These are phyloP conservation scores for Chrysina gloriosa DNA, from an alignment of 2,888 invertebrate genomes.

Conservation along the genomic window DNA sequence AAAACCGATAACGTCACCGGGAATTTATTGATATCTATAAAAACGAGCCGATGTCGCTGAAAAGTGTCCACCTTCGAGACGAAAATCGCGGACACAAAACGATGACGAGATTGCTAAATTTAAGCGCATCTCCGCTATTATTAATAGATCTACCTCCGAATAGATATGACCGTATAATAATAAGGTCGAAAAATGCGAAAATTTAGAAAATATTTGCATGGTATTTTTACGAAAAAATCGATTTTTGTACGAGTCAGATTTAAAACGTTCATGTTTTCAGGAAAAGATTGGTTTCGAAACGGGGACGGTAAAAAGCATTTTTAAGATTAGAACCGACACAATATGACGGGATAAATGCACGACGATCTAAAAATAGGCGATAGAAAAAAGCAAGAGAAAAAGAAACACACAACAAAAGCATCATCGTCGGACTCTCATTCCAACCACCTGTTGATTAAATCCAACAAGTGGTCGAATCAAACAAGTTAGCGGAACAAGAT, in stretches of 20 bases:
- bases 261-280: too few species aligned
- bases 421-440: slow-evolving; percentile 23
- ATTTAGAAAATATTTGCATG: too few species aligned
- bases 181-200: too few species aligned
- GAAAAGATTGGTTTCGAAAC: too few species aligned
- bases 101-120: slow-evolving; percentile 1
- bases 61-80: too few species aligned
- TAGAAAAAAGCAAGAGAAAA: slow-evolving; percentile 4
- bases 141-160: not conserved
- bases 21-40: slow-evolving; percentile 22
- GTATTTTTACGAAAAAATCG: too few species aligned
- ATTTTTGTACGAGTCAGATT: too few species aligned
- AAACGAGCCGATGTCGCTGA: not conserved
- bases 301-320: too few species aligned
- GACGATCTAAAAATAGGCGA: slow-evolving; percentile 6
- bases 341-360: not conserved
- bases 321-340: not conserved
- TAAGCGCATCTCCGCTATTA: not conserved
- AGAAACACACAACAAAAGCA: slow-evolving; percentile 14
- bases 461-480: slow-evolving; percentile 57
- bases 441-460: slow-evolving; percentile 57
- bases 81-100: not conserved
- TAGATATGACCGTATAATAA: too few species aligned
- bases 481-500: slow-evolving; percentile 32
- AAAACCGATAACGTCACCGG: slow-evolving; percentile 4